Evolutionary conservation across 1,140 invertebrate species (phyloP).

Genomic region (Ceratitis capitata): DNA sequence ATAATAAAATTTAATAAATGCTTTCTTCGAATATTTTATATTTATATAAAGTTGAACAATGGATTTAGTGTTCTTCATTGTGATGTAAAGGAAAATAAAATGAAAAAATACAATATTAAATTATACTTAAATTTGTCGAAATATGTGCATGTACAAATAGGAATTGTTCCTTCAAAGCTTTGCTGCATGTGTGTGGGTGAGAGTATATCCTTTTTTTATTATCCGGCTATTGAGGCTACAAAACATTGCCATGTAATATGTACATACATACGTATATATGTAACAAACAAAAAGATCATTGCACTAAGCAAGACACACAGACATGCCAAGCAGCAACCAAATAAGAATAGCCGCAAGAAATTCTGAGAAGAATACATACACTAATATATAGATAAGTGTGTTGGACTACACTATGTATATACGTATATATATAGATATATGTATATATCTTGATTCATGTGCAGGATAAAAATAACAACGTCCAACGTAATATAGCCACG

Average conservation of each 20-base stretch:
- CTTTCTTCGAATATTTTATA: too few species aligned
- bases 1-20: too few species aligned
- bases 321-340: not conserved
- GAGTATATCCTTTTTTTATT: not conserved
- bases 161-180: too few species aligned
- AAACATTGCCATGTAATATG: not conserved
- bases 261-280: too few species aligned
- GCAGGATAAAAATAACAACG: not conserved
- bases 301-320: not conserved
- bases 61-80: too few species aligned
- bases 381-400: too few species aligned
- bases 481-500: not conserved
- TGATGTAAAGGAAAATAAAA: too few species aligned
- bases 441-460: not conserved
- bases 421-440: not conserved
- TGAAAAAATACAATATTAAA: too few species aligned
- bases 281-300: not conserved
- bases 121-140: too few species aligned
- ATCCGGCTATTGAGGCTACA: not conserved
- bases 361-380: too few species aligned
- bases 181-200: not conserved
- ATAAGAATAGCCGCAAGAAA: not conserved
- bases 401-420: not conserved
- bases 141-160: too few species aligned
- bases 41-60: too few species aligned